phyloP scores from a whole-genome alignment of 2,797 vertebrate species.

The Ammospiza maritima region DNA sequence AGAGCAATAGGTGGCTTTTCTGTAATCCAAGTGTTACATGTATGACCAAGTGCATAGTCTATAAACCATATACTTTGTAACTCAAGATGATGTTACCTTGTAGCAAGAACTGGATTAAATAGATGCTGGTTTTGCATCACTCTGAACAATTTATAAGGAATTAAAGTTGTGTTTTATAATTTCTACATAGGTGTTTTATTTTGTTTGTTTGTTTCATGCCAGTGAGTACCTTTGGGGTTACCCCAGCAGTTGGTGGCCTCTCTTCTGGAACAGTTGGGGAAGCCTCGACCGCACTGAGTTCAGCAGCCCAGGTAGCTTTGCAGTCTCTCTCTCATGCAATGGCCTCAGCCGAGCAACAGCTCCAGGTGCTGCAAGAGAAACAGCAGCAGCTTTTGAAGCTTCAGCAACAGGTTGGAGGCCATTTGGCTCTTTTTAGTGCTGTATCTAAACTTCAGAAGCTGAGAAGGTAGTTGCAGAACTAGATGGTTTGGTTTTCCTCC shows the following conservation, averaged over 20 bases:
- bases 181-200: slow-evolving; percentile 69
- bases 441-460: slow-evolving; percentile 80
- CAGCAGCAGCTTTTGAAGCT: slow-evolving; percentile 99
- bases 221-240: slow-evolving; percentile 99
- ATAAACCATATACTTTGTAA: not conserved
- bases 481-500: not conserved
- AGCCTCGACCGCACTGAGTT: slow-evolving; percentile 96
- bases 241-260: slow-evolving; percentile 92
- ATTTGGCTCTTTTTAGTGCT: slow-evolving; percentile 81
- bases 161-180: not conserved
- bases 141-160: not conserved
- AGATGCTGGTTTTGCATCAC: not conserved
- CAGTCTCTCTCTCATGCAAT: slow-evolving; percentile 99
- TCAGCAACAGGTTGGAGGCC: slow-evolving; percentile 96
- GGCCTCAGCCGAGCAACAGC: slow-evolving; percentile 99
- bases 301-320: slow-evolving; percentile 98
- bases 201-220: slow-evolving; percentile 71
- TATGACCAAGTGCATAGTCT: not conserved
- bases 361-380: slow-evolving; percentile 99
- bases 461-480: slow-evolving; percentile 69
- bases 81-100: not conserved
- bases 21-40: not conserved
- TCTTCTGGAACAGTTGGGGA: slow-evolving; percentile 94
- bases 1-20: not conserved
- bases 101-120: not conserved